Conservation (phyloP, 1,140 invertebrate species). For the Neodiprion lecontei region DNA sequence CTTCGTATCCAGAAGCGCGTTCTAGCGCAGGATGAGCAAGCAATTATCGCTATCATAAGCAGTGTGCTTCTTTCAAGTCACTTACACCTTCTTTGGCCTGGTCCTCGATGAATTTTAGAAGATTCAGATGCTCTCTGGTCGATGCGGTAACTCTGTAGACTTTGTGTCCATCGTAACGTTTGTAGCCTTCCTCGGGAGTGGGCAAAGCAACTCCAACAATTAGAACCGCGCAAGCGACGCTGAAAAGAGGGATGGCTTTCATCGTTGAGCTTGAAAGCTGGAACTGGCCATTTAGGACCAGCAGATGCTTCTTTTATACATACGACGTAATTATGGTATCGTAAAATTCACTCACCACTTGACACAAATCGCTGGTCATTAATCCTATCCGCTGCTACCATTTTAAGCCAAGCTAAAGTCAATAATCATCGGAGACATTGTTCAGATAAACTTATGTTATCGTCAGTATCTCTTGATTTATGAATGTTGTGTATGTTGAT, state of each 20-base stretch:
- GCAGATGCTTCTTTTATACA: not conserved
- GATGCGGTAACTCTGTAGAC: not conserved
- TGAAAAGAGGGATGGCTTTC: not conserved
- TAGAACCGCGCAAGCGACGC: not conserved
- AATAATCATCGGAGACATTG: too few relatives aligned
- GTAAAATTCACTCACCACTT: too few relatives aligned
- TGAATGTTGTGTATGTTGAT: too few relatives aligned
- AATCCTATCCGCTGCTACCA: too few relatives aligned
- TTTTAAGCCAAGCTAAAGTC: too few relatives aligned
- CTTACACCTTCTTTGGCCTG: not conserved
- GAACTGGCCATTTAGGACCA: not conserved
- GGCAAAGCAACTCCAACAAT: not conserved
- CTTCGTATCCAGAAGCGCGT: too few relatives aligned
- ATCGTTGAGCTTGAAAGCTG: not conserved
- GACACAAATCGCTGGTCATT: too few relatives aligned
- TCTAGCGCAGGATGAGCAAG: not conserved
- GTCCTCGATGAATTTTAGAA: not conserved
- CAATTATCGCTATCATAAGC: not conserved
- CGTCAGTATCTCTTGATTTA: too few relatives aligned
- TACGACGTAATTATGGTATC: too few relatives aligned
- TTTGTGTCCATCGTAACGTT: not conserved
- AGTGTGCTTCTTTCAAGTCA: too few relatives aligned
- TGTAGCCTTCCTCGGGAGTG: not conserved
- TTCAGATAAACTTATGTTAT: too few relatives aligned
- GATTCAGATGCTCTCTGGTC: constrained; percentile 12